A percentile compares a stretch with the other conserved stretches of the same genome.
Conservation (phyloP, 2,888 invertebrate genomes). For the Lepeophtheirus nordmannii region DNA sequence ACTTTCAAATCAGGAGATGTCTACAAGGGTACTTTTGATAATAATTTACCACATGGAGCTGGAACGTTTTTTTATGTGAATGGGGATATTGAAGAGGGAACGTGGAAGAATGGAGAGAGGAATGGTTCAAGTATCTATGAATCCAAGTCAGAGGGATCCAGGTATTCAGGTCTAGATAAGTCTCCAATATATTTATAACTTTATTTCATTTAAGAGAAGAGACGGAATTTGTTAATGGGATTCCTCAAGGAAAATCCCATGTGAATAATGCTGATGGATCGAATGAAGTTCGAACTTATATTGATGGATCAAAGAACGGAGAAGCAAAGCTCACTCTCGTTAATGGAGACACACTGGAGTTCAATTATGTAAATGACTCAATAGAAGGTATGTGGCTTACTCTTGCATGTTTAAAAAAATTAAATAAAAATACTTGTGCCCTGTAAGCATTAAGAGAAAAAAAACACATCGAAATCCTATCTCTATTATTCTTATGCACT, state of each 20-base stretch:
- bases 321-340: neutral
- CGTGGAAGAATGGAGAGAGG: conserved; percentile 11
- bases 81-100: conserved; percentile 3
- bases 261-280: neutral
- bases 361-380: conserved; percentile 1
- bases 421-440: no score
- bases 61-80: neutral
- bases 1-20: neutral
- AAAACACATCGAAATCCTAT: no score
- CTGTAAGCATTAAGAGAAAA: no score
- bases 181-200: no score
- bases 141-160: neutral
- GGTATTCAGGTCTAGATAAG: neutral
- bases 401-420: neutral
- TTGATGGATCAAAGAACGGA: neutral
- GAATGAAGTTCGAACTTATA: neutral
- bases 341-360: conserved; percentile 8
- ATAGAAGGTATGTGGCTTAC: neutral
- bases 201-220: neutral
- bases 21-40: conserved; percentile 11
- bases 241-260: neutral
- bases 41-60: conserved; percentile 13
- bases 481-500: no score
- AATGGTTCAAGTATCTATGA: neutral
- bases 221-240: neutral